Evolutionary conservation across 2,113 vertebrate genomes (phyloP).

Genomic region (Felis chaus): DNA sequence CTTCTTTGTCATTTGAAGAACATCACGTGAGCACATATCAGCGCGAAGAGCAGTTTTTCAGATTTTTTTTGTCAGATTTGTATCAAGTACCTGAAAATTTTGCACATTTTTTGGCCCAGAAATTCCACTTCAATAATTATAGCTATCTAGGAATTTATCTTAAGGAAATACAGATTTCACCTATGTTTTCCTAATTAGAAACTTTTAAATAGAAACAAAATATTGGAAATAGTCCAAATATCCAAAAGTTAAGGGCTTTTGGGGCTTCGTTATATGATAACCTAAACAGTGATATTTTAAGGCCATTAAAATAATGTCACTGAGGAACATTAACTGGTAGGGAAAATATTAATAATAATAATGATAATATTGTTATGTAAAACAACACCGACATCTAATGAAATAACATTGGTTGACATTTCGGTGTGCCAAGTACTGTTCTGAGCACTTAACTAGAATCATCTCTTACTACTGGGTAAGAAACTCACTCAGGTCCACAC

Average conservation of each 20-base stretch:
- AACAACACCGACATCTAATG: neutral
- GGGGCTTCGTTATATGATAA: neutral
- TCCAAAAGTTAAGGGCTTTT: neutral
- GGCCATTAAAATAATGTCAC: neutral
- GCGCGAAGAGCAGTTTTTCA: neutral
- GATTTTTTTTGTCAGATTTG: neutral
- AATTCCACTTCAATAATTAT: neutral
- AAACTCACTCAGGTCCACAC: neutral
- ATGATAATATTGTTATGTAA: neutral
- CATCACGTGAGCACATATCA: neutral
- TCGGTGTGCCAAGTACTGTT: neutral
- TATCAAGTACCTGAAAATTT: neutral
- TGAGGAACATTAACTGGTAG: neutral
- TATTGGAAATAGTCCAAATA: neutral
- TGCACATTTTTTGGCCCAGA: neutral
- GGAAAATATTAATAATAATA: neutral
- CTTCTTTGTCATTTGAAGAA: neutral
- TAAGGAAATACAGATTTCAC: neutral
- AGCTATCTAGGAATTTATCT: neutral
- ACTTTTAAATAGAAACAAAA: conserved; percentile 20
- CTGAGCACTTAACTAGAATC: neutral
- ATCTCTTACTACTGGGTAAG: neutral
- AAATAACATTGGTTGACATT: neutral
- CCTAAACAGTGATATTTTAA: neutral
- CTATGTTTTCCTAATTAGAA: neutral